Base-by-base conservation (phyloP, 2,113 vertebrate species). In the western clawed frog (Xenopus tropicalis) region DNA sequence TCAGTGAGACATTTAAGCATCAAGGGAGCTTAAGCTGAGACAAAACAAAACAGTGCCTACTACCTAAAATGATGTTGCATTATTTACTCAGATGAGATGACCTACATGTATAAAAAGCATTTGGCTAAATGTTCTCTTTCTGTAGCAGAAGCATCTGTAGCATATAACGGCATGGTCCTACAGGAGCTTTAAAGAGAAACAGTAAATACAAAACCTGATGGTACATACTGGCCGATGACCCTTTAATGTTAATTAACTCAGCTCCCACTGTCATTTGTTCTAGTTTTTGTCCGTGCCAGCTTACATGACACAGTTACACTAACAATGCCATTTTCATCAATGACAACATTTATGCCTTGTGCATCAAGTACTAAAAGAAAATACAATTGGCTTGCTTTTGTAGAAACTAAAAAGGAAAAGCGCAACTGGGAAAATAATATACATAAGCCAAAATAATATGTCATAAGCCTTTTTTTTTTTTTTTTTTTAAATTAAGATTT, bases 61-160 rank as follows among this genome's bases (percentile, higher is more conserved):
- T 37, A 73, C 51, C 29, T 66, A 25, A 54, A 72, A 57, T 72
- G 25, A 66, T 44, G 51, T 58, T 73, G 62, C 8, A 37, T 66
- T 73, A 66, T 44, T 66, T 66, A 66, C 21, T 66, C 48, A 61
- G 42, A 72, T 37, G 23, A 61, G 24, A 61, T 68, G 72, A 74
- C 72, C 64, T 74, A 67, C 42, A 74, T 74, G 43, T 61, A 61
- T 23, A 48, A 74, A 74, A 58, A 66, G 19, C 56, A 48, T 37
- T 74, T 67, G 17, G 24, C 29, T 37, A 19, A 67, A 20, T 19
- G 42, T 13, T 67, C 17, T 67, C 17, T 25, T 51, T 37, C 43
- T 66, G 59, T 46, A 51, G 56, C 21, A 61, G 16, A 14, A 61
- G 56, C 29, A 37, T 37, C 29, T 37, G 29, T 11, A 61, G 43